Conservation (phyloP, 2,888 invertebrate genomes). For the Patella caerulea region DNA sequence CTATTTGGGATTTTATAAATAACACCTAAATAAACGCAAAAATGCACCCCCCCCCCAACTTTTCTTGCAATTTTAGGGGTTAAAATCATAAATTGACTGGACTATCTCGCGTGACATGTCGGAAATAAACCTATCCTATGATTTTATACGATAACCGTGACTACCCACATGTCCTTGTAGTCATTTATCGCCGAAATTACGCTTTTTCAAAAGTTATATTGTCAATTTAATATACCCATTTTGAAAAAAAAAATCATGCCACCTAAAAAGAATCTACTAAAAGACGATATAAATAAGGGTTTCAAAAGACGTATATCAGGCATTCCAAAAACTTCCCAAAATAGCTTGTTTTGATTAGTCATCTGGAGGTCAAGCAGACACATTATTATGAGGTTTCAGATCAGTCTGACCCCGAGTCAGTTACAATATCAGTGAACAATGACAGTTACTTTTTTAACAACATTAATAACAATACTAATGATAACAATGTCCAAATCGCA, state of each 20-base stretch:
- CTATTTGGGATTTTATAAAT: too few relatives aligned
- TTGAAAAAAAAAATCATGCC: neutral
- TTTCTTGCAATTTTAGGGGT: too few relatives aligned
- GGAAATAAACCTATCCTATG: too few relatives aligned
- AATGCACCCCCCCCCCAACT: too few relatives aligned
- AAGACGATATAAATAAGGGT: neutral
- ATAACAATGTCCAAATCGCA: neutral
- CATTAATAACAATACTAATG: neutral
- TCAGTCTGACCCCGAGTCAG: neutral
- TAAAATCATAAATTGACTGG: too few relatives aligned
- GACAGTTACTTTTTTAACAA: neutral
- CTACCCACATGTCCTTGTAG: neutral
- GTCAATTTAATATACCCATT: neutral
- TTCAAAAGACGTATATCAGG: neutral
- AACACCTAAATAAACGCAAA: too few relatives aligned
- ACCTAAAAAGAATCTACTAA: neutral
- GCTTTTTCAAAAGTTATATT: neutral
- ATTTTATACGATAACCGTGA: neutral
- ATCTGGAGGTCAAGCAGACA: neutral
- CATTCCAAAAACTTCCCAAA: conserved; percentile 1
- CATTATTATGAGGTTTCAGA: neutral
- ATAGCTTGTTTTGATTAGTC: neutral
- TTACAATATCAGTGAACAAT: too few relatives aligned
- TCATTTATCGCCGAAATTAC: neutral
- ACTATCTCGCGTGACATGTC: too few relatives aligned